Evolutionary conservation across 2,888 invertebrate genomes (phyloP).

Genomic region (Apamea monoglypha): DNA sequence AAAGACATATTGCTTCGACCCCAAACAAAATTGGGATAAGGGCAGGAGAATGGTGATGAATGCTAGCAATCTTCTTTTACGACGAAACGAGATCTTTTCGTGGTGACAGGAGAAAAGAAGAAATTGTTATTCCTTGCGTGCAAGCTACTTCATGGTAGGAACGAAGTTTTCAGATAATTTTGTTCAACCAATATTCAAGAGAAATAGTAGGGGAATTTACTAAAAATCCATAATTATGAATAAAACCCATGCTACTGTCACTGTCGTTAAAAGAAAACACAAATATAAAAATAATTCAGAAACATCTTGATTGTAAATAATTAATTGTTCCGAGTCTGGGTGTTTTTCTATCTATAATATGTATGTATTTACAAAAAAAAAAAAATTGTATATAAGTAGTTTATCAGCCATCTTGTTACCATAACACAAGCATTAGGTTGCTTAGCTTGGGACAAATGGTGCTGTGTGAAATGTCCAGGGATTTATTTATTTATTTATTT

Average conservation of each 20-base stretch:
- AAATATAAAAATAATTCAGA: slow-evolving; percentile 3
- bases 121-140: too few species aligned
- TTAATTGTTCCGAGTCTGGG: too few species aligned
- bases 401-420: too few species aligned
- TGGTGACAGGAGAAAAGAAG: not conserved
- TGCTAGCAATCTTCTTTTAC: not conserved
- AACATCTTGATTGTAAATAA: too few species aligned
- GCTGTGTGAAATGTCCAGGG: too few species aligned
- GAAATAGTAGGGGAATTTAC: not conserved
- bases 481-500: too few species aligned
- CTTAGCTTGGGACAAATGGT: too few species aligned
- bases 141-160: not conserved
- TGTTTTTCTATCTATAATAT: too few species aligned
- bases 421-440: too few species aligned
- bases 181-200: not conserved
- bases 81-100: not conserved
- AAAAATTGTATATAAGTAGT: too few species aligned
- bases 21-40: not conserved
- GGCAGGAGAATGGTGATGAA: not conserved
- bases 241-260: not conserved
- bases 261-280: not conserved
- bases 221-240: not conserved
- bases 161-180: not conserved
- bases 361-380: too few species aligned
- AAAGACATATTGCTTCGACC: not conserved